Evolutionary conservation across 2,888 invertebrate species (phyloP).

Genomic region (Pharmacophagus antenor): DNA sequence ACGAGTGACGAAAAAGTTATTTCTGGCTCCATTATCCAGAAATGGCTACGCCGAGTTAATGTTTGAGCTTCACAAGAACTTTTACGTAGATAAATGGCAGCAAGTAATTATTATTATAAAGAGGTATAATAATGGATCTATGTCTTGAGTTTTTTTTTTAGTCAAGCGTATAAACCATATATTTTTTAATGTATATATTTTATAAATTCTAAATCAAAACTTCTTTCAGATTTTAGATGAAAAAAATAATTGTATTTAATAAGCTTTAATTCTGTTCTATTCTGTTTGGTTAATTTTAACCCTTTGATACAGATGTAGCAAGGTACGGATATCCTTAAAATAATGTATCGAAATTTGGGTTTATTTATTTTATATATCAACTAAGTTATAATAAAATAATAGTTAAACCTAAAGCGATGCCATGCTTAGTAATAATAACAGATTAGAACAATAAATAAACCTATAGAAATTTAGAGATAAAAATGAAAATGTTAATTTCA

Average conservation of each 20-base stretch:
- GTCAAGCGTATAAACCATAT: not conserved
- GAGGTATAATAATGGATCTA: not conserved
- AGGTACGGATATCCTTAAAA: too few relatives aligned
- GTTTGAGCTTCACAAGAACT: constrained; percentile 64
- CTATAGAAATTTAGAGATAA: too few relatives aligned
- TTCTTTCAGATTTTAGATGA: not conserved
- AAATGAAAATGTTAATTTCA: too few relatives aligned
- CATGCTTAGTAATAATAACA: too few relatives aligned
- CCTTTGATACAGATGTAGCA: too few relatives aligned
- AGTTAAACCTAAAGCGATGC: too few relatives aligned
- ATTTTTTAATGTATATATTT: not conserved
- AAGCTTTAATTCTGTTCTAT: too few relatives aligned
- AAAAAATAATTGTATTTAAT: not conserved
- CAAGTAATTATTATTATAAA: constrained; percentile 17
- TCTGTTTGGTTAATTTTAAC: too few relatives aligned
- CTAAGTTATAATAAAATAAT: too few relatives aligned
- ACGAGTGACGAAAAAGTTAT: constrained; percentile 68
- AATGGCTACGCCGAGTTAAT: constrained; percentile 66
- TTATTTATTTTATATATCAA: too few relatives aligned
- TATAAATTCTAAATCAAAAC: not conserved
- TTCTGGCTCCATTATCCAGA: constrained; percentile 73
- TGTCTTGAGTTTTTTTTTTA: not conserved
- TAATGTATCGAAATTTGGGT: too few relatives aligned
- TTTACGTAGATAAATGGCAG: constrained; percentile 40
- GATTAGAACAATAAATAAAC: too few relatives aligned